These are phyloP conservation scores for Syrmaticus mikado DNA, from an alignment of 2,113 vertebrate species.

Conservation along the genomic window DNA sequence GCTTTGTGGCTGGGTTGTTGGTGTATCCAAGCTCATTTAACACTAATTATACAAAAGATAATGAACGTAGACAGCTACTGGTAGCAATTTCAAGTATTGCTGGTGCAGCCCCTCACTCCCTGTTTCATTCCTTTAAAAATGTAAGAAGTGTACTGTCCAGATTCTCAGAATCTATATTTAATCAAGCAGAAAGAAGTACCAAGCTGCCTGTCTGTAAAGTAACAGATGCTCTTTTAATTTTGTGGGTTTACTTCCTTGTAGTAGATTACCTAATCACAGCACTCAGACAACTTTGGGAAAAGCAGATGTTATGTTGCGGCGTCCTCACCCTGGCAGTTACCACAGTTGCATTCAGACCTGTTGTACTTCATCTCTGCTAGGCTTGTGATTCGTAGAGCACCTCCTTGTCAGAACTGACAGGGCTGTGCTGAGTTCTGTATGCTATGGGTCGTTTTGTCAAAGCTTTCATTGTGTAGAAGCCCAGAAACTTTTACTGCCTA, in stretches of 20 bases:
- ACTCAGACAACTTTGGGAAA: background rate
- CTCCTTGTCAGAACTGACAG: rapidly evolving
- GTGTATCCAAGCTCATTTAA: background rate
- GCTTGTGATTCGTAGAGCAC: rapidly evolving
- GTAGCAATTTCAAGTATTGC: rapidly evolving
- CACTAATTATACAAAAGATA: background rate
- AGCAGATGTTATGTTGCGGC: rapidly evolving
- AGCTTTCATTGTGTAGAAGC: too few species aligned
- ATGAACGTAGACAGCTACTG: rapidly evolving
- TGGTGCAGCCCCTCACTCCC: background rate
- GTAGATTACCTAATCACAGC: rapidly evolving
- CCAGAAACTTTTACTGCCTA: background rate
- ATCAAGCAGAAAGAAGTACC: background rate
- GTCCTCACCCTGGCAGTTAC: rapidly evolving
- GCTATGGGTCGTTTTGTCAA: background rate
- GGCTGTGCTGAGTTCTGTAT: rapidly evolving
- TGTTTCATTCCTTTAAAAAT: background rate
- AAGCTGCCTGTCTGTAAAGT: background rate
- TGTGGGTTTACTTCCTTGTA: rapidly evolving
- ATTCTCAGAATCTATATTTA: rapidly evolving
- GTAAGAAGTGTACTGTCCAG: rapidly evolving
- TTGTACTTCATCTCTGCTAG: rapidly evolving
- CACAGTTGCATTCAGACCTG: rapidly evolving
- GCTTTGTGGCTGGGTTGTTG: background rate
- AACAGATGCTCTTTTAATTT: background rate